Conservation (phyloP, 1,140 invertebrate genomes). For the Ceratina australensis region DNA sequence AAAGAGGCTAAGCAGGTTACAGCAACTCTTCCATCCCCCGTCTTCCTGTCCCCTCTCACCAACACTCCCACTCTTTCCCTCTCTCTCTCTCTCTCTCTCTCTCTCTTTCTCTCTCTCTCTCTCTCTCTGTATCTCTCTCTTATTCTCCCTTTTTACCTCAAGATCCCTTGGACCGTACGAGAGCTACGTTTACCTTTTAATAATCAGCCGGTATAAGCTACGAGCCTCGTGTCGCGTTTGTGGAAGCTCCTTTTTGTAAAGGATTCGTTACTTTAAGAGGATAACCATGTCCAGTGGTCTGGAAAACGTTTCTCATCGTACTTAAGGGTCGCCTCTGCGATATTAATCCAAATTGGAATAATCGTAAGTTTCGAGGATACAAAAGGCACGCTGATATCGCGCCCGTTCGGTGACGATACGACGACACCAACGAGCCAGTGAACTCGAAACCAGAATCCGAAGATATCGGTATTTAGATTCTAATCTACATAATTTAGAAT, state of each 20-base stretch:
- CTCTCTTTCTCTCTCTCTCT: neutral
- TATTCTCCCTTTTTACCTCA: too few species aligned
- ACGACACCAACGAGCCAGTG: neutral
- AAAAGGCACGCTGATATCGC: too few species aligned
- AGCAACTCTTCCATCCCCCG: neutral
- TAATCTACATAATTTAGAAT: neutral
- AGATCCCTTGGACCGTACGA: too few species aligned
- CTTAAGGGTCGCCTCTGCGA: neutral
- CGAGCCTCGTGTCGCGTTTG: constrained; percentile 20
- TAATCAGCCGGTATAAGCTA: constrained; percentile 32
- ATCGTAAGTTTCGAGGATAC: too few species aligned
- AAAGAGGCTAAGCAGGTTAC: constrained; percentile 47
- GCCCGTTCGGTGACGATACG: too few species aligned
- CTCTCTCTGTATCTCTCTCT: neutral
- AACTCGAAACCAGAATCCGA: neutral
- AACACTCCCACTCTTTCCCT: too few species aligned
- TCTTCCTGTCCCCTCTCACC: neutral
- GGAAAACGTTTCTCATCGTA: constrained; percentile 18
- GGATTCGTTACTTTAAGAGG: constrained; percentile 21
- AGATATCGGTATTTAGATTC: neutral
- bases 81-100: neutral
- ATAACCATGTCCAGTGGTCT: constrained; percentile 31
- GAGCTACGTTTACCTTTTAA: constrained; percentile 54
- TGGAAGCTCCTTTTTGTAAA: constrained; percentile 9
- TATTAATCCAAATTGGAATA: neutral